These are phyloP conservation scores for Idaea straminata DNA, from an alignment of 2,888 invertebrate genomes.

Conservation along the genomic window DNA sequence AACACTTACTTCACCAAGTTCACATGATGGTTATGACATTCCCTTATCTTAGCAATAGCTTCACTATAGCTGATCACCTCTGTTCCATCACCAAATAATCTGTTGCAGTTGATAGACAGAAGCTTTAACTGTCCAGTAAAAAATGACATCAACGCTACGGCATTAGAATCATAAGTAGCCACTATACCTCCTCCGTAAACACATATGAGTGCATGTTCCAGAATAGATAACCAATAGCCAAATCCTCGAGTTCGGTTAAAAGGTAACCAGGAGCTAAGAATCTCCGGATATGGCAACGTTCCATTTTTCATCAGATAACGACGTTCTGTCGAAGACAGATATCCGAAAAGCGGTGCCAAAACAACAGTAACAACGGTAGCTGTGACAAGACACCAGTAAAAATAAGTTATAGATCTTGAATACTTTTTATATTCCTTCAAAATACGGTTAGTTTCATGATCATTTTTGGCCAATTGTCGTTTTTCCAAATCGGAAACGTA, in stretches of 20 bases:
- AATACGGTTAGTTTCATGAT: slow-evolving; percentile 32
- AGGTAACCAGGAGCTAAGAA: slow-evolving; percentile 67
- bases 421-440: slow-evolving; percentile 55
- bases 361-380: slow-evolving; percentile 56
- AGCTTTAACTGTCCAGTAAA: slow-evolving; percentile 63
- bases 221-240: slow-evolving; percentile 50
- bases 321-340: slow-evolving; percentile 39
- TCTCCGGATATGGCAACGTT: slow-evolving; percentile 55
- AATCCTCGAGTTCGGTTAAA: slow-evolving; percentile 52
- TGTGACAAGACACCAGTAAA: slow-evolving; percentile 56
- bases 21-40: slow-evolving; percentile 56
- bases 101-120: slow-evolving; percentile 50
- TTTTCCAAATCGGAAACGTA: slow-evolving; percentile 52
- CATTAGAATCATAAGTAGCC: slow-evolving; percentile 63
- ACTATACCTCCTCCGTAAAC: slow-evolving; percentile 67
- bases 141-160: slow-evolving; percentile 64
- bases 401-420: slow-evolving; percentile 54
- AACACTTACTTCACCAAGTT: slow-evolving; percentile 52
- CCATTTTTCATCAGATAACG: slow-evolving; percentile 42
- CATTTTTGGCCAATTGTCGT: slow-evolving; percentile 40
- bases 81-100: slow-evolving; percentile 44
- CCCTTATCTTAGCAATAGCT: slow-evolving; percentile 43
- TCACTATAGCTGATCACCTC: slow-evolving; percentile 33
- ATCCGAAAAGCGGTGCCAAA: slow-evolving; percentile 52
- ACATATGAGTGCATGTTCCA: slow-evolving; percentile 51